Percentiles rank a stretch among this genome's conserved stretches.
Conservation (phyloP, 2,797 vertebrate species). For the Limnodromus scolopaceus region DNA sequence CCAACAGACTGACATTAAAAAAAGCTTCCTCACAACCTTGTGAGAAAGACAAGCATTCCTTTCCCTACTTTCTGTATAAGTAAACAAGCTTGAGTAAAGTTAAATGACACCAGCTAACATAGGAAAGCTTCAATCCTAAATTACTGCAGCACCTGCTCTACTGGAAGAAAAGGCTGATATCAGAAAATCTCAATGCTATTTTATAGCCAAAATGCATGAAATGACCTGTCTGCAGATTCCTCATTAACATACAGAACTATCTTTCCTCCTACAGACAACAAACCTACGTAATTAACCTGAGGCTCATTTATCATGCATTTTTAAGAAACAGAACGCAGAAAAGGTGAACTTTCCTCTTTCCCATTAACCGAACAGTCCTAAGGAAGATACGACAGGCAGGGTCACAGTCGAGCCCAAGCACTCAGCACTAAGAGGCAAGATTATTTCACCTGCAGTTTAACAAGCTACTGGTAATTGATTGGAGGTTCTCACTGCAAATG, state of each 20-base stretch:
- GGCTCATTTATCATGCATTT: not conserved
- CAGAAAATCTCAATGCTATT: not conserved
- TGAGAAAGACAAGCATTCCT: not conserved
- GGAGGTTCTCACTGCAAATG: not conserved
- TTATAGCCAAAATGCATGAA: not conserved
- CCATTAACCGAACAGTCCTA: not conserved
- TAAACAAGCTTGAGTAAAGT: not conserved
- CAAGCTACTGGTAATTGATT: not conserved
- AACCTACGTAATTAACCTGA: not conserved
- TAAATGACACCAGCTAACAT: not conserved
- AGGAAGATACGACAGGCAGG: accelerated
- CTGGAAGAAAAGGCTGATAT: not conserved
- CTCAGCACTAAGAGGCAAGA: not conserved
- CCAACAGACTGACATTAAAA: not conserved
- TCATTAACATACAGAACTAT: not conserved
- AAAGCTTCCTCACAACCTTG: not conserved
- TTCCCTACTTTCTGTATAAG: not conserved
- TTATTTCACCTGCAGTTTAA: constrained; percentile 10
- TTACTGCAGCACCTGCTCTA: not conserved
- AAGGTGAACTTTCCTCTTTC: not conserved
- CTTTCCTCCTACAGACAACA: not conserved
- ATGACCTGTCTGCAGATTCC: not conserved
- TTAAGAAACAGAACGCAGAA: not conserved
- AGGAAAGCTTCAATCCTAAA: not conserved
- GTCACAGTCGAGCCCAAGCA: not conserved